Conservation (phyloP, 1,140 invertebrate genomes). For the Lasioglossum albipes region DNA sequence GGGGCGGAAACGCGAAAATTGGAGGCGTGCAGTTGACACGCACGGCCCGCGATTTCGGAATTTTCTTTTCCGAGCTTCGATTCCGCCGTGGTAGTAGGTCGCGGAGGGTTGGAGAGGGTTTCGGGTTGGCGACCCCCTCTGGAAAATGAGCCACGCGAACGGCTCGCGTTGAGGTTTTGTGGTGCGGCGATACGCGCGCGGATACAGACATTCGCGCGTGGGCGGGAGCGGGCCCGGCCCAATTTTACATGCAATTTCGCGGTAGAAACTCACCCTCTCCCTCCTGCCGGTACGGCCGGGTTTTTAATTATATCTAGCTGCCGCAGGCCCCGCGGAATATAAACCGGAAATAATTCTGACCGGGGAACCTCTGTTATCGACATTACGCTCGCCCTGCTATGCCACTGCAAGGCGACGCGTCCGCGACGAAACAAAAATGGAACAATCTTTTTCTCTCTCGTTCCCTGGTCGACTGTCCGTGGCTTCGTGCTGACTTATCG, state of each 20-base stretch:
- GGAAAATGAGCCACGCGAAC: constrained; percentile 59
- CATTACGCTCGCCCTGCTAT: constrained; percentile 30
- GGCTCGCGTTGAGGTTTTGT: constrained; percentile 62
- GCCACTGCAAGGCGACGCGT: constrained; percentile 9
- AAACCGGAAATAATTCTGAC: constrained; percentile 63
- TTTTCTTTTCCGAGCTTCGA: constrained; percentile 48
- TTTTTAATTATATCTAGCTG: constrained; percentile 67
- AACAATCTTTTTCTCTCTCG: constrained; percentile 16
- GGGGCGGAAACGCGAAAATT: constrained; percentile 37
- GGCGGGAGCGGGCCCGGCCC: constrained; percentile 50
- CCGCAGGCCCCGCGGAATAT: constrained; percentile 46
- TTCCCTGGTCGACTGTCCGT: too few relatives aligned
- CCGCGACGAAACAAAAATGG: constrained; percentile 48
- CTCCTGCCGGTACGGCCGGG: constrained; percentile 45
- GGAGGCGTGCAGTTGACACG: constrained; percentile 62
- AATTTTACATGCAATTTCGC: constrained; percentile 68
- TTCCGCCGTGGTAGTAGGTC: neutral
- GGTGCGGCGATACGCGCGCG: constrained; percentile 50
- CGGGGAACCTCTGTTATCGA: constrained; percentile 56
- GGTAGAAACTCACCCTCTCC: constrained; percentile 45
- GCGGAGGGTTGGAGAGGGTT: neutral
- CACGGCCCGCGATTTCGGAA: constrained; percentile 45
- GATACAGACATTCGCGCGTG: constrained; percentile 20
- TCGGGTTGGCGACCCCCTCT: neutral
- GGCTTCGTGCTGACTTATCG: too few relatives aligned